These are phyloP conservation scores for Parotia lawesii DNA, from an alignment of 2,113 vertebrate species.

Conservation along the genomic window DNA sequence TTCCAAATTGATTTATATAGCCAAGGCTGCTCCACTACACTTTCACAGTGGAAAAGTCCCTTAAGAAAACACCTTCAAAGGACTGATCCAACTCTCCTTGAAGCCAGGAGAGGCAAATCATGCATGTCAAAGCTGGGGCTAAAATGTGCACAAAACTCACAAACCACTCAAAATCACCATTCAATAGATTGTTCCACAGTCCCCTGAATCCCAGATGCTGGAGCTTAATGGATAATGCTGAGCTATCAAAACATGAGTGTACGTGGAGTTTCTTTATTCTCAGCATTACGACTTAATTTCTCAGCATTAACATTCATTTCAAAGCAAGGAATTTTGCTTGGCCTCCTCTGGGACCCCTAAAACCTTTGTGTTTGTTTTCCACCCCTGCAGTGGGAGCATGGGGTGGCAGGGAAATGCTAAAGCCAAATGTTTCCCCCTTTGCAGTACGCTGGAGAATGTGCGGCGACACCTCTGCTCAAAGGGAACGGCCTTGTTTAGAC, in stretches of 20 bases:
- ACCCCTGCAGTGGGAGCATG: background rate
- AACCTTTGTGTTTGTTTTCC: conserved; percentile 53
- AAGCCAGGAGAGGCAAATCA: background rate
- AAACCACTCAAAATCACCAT: background rate
- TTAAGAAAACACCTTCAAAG: conserved; percentile 27
- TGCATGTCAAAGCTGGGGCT: background rate
- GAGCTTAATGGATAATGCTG: background rate
- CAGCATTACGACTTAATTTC: background rate
- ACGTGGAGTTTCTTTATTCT: background rate
- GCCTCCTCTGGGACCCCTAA: conserved; percentile 56
- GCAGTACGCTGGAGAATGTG: conserved; percentile 44
- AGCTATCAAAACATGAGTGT: background rate
- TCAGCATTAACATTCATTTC: conserved; percentile 34
- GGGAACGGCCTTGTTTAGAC: conserved; percentile 33
- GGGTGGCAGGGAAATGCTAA: conserved; percentile 34
- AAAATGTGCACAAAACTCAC: background rate
- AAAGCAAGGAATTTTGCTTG: conserved; percentile 33
- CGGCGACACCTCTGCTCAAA: conserved; percentile 59
- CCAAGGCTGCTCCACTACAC: background rate
- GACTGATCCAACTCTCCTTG: background rate
- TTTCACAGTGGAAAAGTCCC: background rate
- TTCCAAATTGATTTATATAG: background rate
- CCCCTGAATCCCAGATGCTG: background rate
- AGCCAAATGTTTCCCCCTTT: conserved; percentile 64
- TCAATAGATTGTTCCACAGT: background rate